Evolutionary conservation across 2,888 invertebrate genomes (phyloP), one percentile per base, ranked within the genome.

Genomic region (Xanthia togata): DNA sequence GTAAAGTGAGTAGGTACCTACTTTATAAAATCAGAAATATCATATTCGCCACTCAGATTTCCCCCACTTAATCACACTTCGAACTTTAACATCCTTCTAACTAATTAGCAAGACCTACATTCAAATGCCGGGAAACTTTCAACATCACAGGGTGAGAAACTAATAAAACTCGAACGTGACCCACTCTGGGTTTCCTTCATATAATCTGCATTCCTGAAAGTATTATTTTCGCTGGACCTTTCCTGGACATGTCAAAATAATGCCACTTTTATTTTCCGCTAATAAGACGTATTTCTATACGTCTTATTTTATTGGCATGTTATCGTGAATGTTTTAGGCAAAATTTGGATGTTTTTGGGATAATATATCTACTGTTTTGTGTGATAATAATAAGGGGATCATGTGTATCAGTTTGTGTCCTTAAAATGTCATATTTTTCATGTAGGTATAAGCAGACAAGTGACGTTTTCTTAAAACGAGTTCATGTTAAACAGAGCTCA

Each of bases 101-200:
- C 60, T 82, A 78, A 88, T 88, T 82, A 86, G 64, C 50, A 74
- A 73, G 60, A 68, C 76, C 69, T 82, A 75, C 74, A 82, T 88
- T 83, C 76, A 84, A 81, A 83, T 81, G 70, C 62, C 44, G 77
- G 70, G 70, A 60, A 87, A 86, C 84, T 87, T 89, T 85, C 82
- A 82, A 81, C 88, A 88, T 81, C 85, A 86, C 81, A 86, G 81
- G 82, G 78, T 82, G 81, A 85, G 80, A 83, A 91, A 90, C 90
- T 91, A 92, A 92, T 93, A 92, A 93, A 93, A 93, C 87, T 90
- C 86, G 87, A 75, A 92, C 92, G 92, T 93, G 92, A 91, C 90
- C 86, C 79, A 83, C 85, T 86, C 71, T 9, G 57, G 12, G 12
- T 11, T 70, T 55, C 79, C 76, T 60, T 60, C 68, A 76, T 69